Percentiles rank a stretch among this genome's conserved stretches.
Evolutionary conservation across 2,888 invertebrate species (phyloP).

Genomic region (Beris chalybata): DNA sequence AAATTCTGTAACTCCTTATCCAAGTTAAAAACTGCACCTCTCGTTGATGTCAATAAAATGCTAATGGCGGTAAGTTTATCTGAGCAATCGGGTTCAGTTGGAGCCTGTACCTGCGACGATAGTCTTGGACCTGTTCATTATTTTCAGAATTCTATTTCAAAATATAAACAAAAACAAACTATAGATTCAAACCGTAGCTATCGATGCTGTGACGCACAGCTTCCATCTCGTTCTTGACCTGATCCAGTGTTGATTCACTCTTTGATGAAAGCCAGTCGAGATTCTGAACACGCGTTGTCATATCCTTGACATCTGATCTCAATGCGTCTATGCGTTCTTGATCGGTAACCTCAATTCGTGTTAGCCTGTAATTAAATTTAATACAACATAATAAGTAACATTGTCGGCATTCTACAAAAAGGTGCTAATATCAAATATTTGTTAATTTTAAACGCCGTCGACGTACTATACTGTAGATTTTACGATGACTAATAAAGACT

Average conservation of each 20-base stretch:
- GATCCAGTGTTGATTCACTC: conserved; percentile 51
- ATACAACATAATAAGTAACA: too few species aligned
- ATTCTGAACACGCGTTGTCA: conserved; percentile 52
- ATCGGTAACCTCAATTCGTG: conserved; percentile 53
- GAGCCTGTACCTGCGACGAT: conserved; percentile 2
- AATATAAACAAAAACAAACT: neutral
- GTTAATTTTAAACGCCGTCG: too few species aligned
- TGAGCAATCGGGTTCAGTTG: conserved; percentile 31
- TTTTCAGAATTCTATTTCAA: neutral
- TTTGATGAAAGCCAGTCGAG: conserved; percentile 55
- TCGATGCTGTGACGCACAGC: conserved; percentile 37
- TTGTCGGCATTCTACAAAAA: too few species aligned
- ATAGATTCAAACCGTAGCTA: conserved; percentile 17
- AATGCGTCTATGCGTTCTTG: conserved; percentile 55
- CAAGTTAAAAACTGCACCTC: conserved; percentile 40
- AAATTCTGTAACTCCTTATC: conserved; percentile 38
- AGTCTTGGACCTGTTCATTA: too few species aligned
- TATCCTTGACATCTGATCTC: conserved; percentile 53
- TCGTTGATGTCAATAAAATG: conserved; percentile 47
- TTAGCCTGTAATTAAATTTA: conserved; percentile 47
- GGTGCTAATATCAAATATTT: too few species aligned
- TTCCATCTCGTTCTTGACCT: conserved; percentile 53
- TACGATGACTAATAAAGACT: too few species aligned
- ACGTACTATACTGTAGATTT: too few species aligned
- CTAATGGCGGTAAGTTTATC: conserved; percentile 47